Conservation (phyloP, 1,140 invertebrate species). For the Oedothorax gibbosus region DNA sequence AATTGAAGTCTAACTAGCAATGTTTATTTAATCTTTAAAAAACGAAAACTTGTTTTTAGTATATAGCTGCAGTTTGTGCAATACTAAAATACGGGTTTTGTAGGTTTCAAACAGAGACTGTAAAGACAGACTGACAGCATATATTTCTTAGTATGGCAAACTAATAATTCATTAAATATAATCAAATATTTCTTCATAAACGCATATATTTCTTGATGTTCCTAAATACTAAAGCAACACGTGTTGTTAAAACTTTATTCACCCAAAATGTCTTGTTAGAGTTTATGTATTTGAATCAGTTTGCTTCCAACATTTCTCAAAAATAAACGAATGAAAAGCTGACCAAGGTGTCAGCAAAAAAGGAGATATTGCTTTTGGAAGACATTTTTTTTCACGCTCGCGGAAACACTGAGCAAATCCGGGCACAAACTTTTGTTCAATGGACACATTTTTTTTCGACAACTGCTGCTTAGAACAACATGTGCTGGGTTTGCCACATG, state of each 20-base stretch:
- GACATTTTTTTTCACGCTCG: conserved; percentile 7
- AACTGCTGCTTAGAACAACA: conserved; percentile 13
- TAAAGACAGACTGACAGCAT: too few species aligned
- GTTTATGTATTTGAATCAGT: conserved; percentile 1
- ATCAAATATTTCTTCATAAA: too few species aligned
- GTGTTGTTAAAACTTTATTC: not conserved
- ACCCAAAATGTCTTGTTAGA: not conserved
- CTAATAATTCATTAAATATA: too few species aligned
- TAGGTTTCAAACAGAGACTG: too few species aligned
- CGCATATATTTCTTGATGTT: too few species aligned
- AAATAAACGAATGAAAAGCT: conserved; percentile 43
- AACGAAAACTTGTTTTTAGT: too few species aligned
- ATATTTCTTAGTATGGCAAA: too few species aligned
- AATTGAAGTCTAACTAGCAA: too few species aligned
- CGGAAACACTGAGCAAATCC: conserved; percentile 9
- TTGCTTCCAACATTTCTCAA: not conserved
- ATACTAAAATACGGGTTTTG: too few species aligned
- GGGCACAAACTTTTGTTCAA: conserved; percentile 17
- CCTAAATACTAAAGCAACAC: not conserved
- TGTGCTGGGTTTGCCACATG: not conserved
- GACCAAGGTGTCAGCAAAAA: conserved; percentile 44
- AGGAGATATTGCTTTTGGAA: conserved; percentile 39
- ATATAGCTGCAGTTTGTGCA: too few species aligned
- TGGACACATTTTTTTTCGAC: not conserved
- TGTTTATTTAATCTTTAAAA: too few species aligned